Conservation (phyloP, 2,113 vertebrate species). For the Rhinoptilus africanus region DNA sequence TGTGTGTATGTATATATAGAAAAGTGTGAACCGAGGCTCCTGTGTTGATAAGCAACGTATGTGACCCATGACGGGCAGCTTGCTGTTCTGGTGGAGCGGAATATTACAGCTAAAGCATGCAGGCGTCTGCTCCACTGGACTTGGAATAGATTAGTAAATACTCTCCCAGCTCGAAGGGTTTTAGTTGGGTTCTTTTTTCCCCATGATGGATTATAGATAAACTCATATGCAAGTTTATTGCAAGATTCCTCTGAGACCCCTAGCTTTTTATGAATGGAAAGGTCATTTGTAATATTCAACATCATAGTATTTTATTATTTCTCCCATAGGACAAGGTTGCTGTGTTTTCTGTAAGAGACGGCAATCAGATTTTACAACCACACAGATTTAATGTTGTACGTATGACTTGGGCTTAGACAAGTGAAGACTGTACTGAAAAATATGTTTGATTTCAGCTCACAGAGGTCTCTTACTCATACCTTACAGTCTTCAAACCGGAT, state of each 20-base stretch:
- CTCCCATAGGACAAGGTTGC: not conserved
- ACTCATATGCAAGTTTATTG: conserved; percentile 54
- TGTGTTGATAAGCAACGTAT: conserved; percentile 1
- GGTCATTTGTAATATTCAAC: conserved; percentile 59
- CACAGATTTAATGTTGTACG: not conserved
- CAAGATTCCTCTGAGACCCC: conserved; percentile 51
- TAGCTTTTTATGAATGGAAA: conserved; percentile 72
- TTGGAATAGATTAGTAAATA: conserved; percentile 45
- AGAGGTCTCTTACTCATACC: not conserved
- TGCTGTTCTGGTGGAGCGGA: conserved; percentile 22
- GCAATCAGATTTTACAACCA: conserved; percentile 3
- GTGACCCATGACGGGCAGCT: conserved; percentile 64
- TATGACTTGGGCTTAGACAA: conserved; percentile 39
- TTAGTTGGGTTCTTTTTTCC: not conserved
- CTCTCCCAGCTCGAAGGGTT: not conserved
- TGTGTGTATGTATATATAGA: not conserved
- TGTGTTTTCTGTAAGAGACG: conserved; percentile 17
- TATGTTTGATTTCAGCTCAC: not conserved
- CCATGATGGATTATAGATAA: conserved; percentile 63
- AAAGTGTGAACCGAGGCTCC: not conserved
- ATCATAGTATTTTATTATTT: conserved; percentile 50
- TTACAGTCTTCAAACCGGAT: not conserved
- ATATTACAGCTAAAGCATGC: conserved; percentile 11
- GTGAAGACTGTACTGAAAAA: not conserved
- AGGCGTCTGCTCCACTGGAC: conserved; percentile 51